phyloP scores from a whole-genome alignment of 2,888 invertebrate genomes.

The Parnassius apollo region DNA sequence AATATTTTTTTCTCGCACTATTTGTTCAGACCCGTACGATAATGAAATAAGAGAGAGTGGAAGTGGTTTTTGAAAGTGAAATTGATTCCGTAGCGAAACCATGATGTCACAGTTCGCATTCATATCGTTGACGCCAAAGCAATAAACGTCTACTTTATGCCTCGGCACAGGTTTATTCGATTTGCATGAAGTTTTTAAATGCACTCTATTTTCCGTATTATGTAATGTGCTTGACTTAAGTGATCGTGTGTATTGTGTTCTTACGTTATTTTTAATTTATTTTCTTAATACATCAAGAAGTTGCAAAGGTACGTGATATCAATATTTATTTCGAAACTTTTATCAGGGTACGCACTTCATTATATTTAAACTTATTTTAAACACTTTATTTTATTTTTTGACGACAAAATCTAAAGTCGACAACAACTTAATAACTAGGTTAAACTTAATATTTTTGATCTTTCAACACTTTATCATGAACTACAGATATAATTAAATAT shows the following conservation, averaged over 20 bases:
- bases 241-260: no score
- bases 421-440: no score
- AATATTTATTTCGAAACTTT: not conserved
- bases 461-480: no score
- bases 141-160: slow-evolving; percentile 21
- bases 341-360: no score
- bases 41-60: slow-evolving; percentile 60
- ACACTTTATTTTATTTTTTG: no score
- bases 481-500: no score
- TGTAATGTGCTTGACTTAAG: no score
- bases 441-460: no score
- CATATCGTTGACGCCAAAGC: slow-evolving; percentile 43
- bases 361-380: no score
- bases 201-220: not conserved
- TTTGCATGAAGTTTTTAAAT: not conserved
- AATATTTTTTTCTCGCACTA: no score
- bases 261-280: no score
- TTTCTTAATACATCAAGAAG: not conserved
- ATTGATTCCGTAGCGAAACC: slow-evolving; percentile 43
- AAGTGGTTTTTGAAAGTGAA: slow-evolving; percentile 62
- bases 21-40: slow-evolving; percentile 43
- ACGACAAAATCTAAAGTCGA: no score
- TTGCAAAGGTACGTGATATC: not conserved
- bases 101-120: slow-evolving; percentile 53
- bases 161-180: not conserved